Evolutionary conservation across 2,113 vertebrate genomes (phyloP).

Genomic region (Pantherophis guttatus): DNA sequence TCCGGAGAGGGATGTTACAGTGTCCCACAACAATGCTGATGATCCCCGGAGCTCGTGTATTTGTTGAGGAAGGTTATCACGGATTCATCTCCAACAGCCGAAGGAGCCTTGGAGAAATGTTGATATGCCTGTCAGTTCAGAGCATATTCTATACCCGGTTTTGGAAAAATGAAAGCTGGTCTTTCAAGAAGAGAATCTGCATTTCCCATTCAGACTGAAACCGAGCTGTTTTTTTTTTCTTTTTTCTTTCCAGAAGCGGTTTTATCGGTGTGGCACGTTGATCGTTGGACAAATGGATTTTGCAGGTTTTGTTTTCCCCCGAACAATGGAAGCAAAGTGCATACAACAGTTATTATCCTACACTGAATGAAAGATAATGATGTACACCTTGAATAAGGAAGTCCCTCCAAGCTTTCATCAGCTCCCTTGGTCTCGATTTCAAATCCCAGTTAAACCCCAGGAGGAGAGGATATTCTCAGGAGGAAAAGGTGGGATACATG

Average conservation of each 20-base stretch:
- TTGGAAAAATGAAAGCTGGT: background rate
- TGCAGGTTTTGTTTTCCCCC: background rate
- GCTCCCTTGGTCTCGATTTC: background rate
- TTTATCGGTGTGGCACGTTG: background rate
- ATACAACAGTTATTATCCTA: background rate
- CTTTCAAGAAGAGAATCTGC: background rate
- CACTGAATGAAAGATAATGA: background rate
- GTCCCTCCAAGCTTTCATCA: background rate
- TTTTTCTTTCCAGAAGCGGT: background rate
- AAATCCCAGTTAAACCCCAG: background rate
- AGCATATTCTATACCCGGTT: background rate
- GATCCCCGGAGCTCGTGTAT: constrained; percentile 52
- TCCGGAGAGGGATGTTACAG: constrained; percentile 62
- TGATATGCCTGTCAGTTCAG: background rate
- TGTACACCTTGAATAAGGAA: background rate
- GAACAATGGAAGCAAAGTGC: background rate
- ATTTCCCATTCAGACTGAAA: background rate
- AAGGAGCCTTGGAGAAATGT: constrained; percentile 22
- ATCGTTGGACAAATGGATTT: background rate
- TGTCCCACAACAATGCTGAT: constrained; percentile 49
- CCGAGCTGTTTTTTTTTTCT: background rate
- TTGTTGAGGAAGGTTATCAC: constrained; percentile 42
- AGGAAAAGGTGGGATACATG: background rate
- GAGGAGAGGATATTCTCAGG: background rate
- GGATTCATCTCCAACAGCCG: constrained; percentile 38